Percentiles rank a stretch among this genome's conserved stretches.
phyloP scores from a whole-genome alignment of 2,113 vertebrate species.

The Pygoscelis antarcticus region DNA sequence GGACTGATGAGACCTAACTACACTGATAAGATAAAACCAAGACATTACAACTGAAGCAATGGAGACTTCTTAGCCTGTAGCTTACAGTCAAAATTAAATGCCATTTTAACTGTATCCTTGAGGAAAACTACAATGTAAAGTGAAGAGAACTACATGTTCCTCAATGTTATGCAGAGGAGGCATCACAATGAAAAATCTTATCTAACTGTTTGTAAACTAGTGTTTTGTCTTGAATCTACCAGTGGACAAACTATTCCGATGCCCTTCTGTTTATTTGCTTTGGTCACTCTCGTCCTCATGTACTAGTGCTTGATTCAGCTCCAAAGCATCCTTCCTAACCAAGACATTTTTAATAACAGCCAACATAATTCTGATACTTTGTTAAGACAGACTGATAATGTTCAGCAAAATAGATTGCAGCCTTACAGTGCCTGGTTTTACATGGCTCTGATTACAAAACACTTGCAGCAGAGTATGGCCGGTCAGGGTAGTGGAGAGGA shows the following conservation, averaged over 20 bases:
- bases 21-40: conserved; percentile 24
- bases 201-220: conserved; percentile 64
- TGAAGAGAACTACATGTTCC: neutral
- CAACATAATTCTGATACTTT: neutral
- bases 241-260: conserved; percentile 44
- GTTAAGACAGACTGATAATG: neutral
- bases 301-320: neutral
- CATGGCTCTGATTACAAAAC: neutral
- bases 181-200: conserved; percentile 52
- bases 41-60: neutral
- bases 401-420: neutral
- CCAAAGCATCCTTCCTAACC: neutral
- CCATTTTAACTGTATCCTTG: conserved; percentile 44
- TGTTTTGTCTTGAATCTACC: conserved; percentile 21
- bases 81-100: conserved; percentile 9
- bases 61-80: neutral
- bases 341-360: neutral
- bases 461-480: neutral
- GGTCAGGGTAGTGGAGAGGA: neutral
- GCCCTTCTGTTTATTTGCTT: conserved; percentile 19
- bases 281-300: neutral
- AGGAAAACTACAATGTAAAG: neutral
- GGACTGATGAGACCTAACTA: neutral
- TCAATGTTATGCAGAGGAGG: neutral
- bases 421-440: neutral